A percentile compares a stretch with the other conserved stretches of the same genome.
phyloP scores from a whole-genome alignment of 2,888 invertebrate species.

The Ophonus ardosiacus region DNA sequence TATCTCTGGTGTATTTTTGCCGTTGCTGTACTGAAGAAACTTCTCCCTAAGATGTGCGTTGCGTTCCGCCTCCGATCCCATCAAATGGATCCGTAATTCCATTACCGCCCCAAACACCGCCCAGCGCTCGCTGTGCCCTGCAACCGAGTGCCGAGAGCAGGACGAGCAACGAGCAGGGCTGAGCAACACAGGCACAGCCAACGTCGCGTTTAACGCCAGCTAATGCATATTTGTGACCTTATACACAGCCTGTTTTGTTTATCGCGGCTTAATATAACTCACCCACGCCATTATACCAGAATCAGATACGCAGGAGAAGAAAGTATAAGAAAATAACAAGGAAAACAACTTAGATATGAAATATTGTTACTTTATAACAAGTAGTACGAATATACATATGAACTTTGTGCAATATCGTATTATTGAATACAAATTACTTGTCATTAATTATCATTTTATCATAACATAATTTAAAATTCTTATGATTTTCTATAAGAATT shows the following conservation, averaged over 20 bases:
- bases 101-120: constrained; percentile 77
- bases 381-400: too few species aligned
- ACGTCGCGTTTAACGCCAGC: constrained; percentile 66
- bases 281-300: background rate
- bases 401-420: too few species aligned
- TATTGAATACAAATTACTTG: too few species aligned
- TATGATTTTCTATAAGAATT: too few species aligned
- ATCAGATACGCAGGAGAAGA: background rate
- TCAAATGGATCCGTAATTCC: constrained; percentile 89
- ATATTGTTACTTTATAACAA: too few species aligned
- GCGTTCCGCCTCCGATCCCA: constrained; percentile 79
- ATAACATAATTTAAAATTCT: too few species aligned
- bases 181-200: constrained; percentile 10
- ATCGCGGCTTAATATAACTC: constrained; percentile 68
- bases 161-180: background rate
- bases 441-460: too few species aligned
- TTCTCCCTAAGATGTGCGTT: constrained; percentile 63
- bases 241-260: constrained; percentile 72
- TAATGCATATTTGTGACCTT: constrained; percentile 74
- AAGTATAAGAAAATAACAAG: too few species aligned
- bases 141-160: background rate
- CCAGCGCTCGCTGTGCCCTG: background rate
- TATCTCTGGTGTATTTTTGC: background rate
- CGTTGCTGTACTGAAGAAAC: background rate
- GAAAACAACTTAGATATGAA: too few species aligned